phyloP scores from a whole-genome alignment of 1,140 invertebrate genomes.

The Halesus radiatus region DNA sequence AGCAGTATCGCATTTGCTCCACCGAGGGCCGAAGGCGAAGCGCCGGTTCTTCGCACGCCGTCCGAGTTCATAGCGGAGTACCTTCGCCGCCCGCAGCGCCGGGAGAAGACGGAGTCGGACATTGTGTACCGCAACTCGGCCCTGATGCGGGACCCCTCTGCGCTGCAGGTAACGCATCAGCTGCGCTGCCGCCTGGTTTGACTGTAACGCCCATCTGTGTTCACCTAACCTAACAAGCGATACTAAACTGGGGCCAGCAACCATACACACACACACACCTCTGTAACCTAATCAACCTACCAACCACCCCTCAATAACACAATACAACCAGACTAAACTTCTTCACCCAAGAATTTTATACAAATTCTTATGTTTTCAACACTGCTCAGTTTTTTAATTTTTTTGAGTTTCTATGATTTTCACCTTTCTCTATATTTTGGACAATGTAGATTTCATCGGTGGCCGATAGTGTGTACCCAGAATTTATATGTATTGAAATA shows the following conservation, averaged over 20 bases:
- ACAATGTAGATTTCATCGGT: too few species aligned
- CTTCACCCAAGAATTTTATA: not conserved
- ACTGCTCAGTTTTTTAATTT: not conserved
- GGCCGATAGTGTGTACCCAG: too few species aligned
- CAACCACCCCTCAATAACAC: not conserved
- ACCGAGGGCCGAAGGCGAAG: constrained; percentile 58
- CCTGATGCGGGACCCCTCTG: constrained; percentile 76
- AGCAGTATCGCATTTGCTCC: constrained; percentile 61
- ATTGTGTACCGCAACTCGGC: constrained; percentile 80
- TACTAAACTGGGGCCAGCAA: constrained; percentile 5
- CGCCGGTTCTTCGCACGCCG: constrained; percentile 45
- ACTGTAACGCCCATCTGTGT: constrained; percentile 17
- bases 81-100: constrained; percentile 75
- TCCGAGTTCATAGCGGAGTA: constrained; percentile 61
- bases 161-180: constrained; percentile 83
- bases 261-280: not conserved
- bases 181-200: constrained; percentile 69
- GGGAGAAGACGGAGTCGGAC: constrained; percentile 90
- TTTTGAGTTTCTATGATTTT: not conserved
- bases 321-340: not conserved
- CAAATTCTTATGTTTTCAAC: not conserved
- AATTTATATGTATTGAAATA: too few species aligned
- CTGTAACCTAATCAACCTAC: not conserved
- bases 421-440: too few species aligned
- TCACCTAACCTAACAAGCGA: constrained; percentile 29